Evolutionary conservation across 2,797 vertebrate genomes (phyloP), one percentile per base, ranked within the genome.

Genomic region (Sibirionetta formosa): DNA sequence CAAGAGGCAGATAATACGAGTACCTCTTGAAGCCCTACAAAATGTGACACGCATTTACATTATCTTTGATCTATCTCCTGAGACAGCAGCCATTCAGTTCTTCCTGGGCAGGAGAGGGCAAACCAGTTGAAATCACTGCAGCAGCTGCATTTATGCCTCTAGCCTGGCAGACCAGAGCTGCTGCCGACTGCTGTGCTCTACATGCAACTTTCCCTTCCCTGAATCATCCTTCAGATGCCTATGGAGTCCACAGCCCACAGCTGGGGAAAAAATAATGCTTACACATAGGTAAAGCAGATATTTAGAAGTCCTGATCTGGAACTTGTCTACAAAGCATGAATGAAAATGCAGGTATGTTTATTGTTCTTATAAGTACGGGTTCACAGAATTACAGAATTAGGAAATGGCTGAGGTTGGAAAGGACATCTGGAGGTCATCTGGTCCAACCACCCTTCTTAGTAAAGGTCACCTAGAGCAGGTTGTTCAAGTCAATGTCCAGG

Each of bases 161-260:
- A 46, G 53, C 61, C 73, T 40, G 58, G 61, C 90, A 58, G 86
- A 90, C 65, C 61, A n/a, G 73, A 81, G 73, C 31, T 82, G 63
- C 66, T 92, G 86, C 81, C 79, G 83, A n/a, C 40, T 86, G 58
- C 86, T 92, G 81, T 31, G 40, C 27, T 83, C 29, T 33, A 0
- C 0, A 3, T 91, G 69, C 77, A 93, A 42, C 46, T 35, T 14
- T 93, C 23, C 29, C 36, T 78, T 86, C 51, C 35, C 54, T 79
- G 83, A 94, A 69, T 88, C 73, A 78, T 90, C 66, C 86, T 65
- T 73, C 70, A 82, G 95, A 84, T 58, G 58, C 66, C 70, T 78
- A 22, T 0, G 1, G 88, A 88, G 82, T 54, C 63, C 57, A 35
- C 57, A 90, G 57, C 36, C 20, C 73, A 40, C 53, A 65, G 33